Base-by-base conservation (phyloP, 2,797 vertebrate species). In the Enteromius anoplus region DNA sequence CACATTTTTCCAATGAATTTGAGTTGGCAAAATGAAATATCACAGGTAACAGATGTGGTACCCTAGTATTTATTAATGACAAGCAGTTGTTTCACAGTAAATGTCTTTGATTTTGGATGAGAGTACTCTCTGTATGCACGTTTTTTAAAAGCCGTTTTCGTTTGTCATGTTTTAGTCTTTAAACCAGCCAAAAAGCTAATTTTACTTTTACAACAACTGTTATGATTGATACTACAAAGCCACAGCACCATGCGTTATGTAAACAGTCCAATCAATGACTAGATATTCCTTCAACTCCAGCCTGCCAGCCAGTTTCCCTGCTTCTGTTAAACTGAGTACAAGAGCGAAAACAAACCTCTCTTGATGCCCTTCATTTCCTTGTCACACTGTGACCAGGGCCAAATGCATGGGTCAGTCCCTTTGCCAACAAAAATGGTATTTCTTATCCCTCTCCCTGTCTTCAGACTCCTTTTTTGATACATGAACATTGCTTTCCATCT, bases 151-250 rank as follows among this genome's bases (percentile, higher is more conserved):
- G 21, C 12, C 17, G 0, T 42, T 58, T 17, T 4, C 4, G 34
- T 69, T 69, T 68, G 23, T 29, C 65, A 21, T 70, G 49, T 55
- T 80, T 55, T 42, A n/a, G 15, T 45, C 53, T 60, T 62, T 49
- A 80, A 72, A 45, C 7, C 37, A 73, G 55, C 49, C 40, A 64
- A 23, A 81, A 37, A 26, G 55, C 42, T 32, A 47, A 32, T 6
- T 71, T n/a, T 45, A 62, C 29, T 14, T 71, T 62, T 40, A 53
- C 47, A 65, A 29, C 23, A 17, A 47, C 3, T 75, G 29, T 12
- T 21, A 19, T 29, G 80, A 75, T 6, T 75, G 80, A 42, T 37
- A 42, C 45, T n/a, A 75, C 60, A 75, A 82, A 73, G 70, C 80
- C 60, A 51, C 32, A 53, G 45, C 4, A 3, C 15, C 21, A 51